A percentile compares a stretch with the other conserved stretches of the same genome.
Conservation (phyloP, 2,888 invertebrate species). For the Heteromurus nitidus region DNA sequence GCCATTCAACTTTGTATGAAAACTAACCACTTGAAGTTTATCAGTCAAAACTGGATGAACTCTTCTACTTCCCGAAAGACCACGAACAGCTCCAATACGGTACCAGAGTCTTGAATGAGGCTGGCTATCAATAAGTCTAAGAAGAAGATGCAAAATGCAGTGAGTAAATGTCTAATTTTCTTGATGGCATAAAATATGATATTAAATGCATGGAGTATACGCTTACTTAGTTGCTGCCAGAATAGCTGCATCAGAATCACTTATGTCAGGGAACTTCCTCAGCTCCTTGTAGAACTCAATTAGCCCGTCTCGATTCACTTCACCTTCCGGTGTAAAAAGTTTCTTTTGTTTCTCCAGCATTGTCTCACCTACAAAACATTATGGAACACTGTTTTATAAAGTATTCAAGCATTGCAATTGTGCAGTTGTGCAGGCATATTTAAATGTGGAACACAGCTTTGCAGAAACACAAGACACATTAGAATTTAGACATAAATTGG, state of each 20-base stretch:
- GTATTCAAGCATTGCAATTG: neutral
- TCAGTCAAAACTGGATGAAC: constrained; percentile 76
- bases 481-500: too few species aligned
- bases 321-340: constrained; percentile 75
- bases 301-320: constrained; percentile 76
- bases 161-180: neutral
- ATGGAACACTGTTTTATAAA: neutral
- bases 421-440: neutral
- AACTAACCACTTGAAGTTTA: constrained; percentile 77
- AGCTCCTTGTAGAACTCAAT: constrained; percentile 77
- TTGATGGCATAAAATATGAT: neutral
- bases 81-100: constrained; percentile 76
- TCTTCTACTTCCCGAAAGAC: constrained; percentile 77
- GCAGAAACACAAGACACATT: constrained; percentile 27
- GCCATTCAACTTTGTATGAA: constrained; percentile 1
- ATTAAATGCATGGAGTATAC: too few species aligned
- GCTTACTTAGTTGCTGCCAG: constrained; percentile 77
- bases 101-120: constrained; percentile 79
- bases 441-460: constrained; percentile 33
- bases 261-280: constrained; percentile 77
- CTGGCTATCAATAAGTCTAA: constrained; percentile 77
- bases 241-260: constrained; percentile 78
- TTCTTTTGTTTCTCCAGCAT: constrained; percentile 74
- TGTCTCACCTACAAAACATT: constrained; percentile 74
- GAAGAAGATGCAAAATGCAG: constrained; percentile 33